These are phyloP conservation scores for Ceratosolen fusciceps DNA, from an alignment of 1,140 invertebrate genomes.

Conservation along the genomic window DNA sequence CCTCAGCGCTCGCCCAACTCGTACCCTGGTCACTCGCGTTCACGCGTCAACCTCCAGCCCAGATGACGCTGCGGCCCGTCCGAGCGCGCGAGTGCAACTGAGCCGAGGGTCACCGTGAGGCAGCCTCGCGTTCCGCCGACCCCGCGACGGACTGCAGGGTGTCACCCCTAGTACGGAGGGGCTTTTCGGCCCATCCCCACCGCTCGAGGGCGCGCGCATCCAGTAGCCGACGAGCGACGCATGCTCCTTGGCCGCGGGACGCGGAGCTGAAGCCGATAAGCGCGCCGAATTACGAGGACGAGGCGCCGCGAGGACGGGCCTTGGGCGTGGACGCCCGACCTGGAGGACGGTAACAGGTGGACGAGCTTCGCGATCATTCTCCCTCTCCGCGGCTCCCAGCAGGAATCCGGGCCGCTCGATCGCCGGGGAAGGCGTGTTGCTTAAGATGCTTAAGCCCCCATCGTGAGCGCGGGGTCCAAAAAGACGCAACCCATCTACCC, in stretches of 20 bases:
- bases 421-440: not conserved
- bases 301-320: not conserved
- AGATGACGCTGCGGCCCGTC: slow-evolving; percentile 42
- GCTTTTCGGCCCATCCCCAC: slow-evolving; percentile 37
- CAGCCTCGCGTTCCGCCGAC: slow-evolving; percentile 55
- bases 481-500: not conserved
- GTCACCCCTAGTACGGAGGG: slow-evolving; percentile 61
- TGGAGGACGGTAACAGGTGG: not conserved
- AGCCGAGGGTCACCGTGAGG: slow-evolving; percentile 39
- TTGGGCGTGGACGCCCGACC: not conserved
- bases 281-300: slow-evolving; percentile 21
- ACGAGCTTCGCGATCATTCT: not conserved
- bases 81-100: slow-evolving; percentile 52
- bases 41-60: slow-evolving; percentile 5
- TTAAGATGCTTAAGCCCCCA: not conserved
- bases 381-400: not conserved
- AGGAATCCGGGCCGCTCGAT: not conserved
- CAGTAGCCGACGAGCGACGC: not conserved
- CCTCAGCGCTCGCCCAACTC: not conserved
- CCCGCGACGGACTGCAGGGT: slow-evolving; percentile 70
- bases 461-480: not conserved
- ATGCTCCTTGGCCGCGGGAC: not conserved
- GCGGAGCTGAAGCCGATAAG: slow-evolving; percentile 14
- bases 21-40: slow-evolving; percentile 14
- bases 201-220: slow-evolving; percentile 30